Evolutionary conservation across 2,888 invertebrate species (phyloP), one percentile per base, ranked within the genome.

Genomic region (Deilephila elpenor): DNA sequence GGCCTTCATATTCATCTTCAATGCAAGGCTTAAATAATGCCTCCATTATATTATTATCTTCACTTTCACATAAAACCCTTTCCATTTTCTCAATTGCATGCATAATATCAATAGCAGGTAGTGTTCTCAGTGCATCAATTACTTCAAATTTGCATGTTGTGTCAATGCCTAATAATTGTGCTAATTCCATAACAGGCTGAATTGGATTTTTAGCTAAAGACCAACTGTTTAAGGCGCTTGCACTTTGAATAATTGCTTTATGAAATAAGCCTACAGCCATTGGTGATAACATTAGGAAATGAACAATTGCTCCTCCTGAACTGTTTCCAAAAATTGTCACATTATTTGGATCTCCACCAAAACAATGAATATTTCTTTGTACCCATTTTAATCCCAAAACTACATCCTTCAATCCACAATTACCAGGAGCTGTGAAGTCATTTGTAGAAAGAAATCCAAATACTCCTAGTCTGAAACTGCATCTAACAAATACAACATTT

Each of bases 311-410:
- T 53, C 91, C 95, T 14, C 95, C 95, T 2, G 93, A 84, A 75
- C 93, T 89, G 78, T 88, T 89, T 59, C 95, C 95, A 80, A 95
- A 94, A 78, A 95, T 86, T 8, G 95, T 95, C 0, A 95, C 89
- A 82, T 93, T 94, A 60, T 85, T 82, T 5, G 93, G 89, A 78
- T 95, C 92, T 19, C 95, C 95, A 74, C 95, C 94, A 84, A 95
- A 95, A 29, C 76, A 74, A 53, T 77, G 79, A 71, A 95, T 93
- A 74, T 95, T 94, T 74, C 78, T 86, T 80, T 94, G 89, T 19
- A 94, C 86, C 95, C 95, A 95, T 80, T 89, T 91, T 62, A 95
- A 79, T 11, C 92, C 94, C 85, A 92, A 82, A 0, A 93, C 88
- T 72, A 94, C 82, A 80, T 95, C 95, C 83, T 95, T 95, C 1